Base-by-base conservation (phyloP, 2,888 invertebrate genomes). In the Anticlea derivata region DNA sequence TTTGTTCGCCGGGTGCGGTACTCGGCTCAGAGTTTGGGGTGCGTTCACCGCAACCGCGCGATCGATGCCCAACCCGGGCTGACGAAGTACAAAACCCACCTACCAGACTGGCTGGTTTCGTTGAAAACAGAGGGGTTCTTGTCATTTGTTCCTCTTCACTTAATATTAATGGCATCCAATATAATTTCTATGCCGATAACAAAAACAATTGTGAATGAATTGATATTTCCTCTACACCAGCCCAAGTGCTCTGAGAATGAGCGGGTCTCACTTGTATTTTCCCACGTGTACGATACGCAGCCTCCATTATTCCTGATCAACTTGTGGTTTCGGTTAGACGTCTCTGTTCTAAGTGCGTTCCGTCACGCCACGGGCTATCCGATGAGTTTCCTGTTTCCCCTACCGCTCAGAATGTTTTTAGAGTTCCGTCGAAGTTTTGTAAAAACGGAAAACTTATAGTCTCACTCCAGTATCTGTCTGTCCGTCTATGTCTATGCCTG, bases 31-130 rank as follows among this genome's bases (percentile, higher is more conserved):
- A 75, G 79, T 80, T 83, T 78, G 80, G 87, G 87, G 87, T 80
- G 83, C 83, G 86, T 79, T 85, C 81, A 80, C 82, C 83, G 83
- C 79, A 75, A 67, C 68, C 68, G 64, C 73, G 76, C 87, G 86
- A 89, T 89, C 89, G 88, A 87, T 88, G 79, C 80, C 72, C 77
- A 69, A 73, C 78, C 74, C 78, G 71, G 76, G 70, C 76, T 70
- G 75, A 73, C 67, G 50, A 49, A 55, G 67, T 66, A 76, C 73
- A 75, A 80, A 81, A 77, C 74, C 78, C 71, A 73, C 72, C 75
- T 72, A 78, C 68, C 75, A 75, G 73, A 67, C 68, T 77, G 70
- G 69, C 72, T 74, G 68, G 66, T 68, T 75, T 73, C 68, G 64
- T 61, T 65, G 63, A 68, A 71, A 63, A 50, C 63, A 61, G 62